phyloP scores from a whole-genome alignment of 2,797 vertebrate species.

The Sylvia borin region DNA sequence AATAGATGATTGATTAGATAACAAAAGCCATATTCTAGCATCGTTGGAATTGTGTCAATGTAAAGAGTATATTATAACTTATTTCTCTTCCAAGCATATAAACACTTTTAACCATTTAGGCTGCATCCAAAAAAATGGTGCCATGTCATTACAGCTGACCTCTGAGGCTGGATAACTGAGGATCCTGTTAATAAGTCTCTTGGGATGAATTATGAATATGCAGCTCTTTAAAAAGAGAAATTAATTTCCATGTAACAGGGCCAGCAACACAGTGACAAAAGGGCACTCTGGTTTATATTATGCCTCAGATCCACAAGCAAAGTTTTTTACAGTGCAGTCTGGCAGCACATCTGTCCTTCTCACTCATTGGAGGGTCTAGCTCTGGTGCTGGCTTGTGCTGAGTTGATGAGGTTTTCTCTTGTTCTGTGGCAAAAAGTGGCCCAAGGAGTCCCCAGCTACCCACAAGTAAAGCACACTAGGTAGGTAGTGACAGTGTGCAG shows the following conservation, averaged over 20 bases:
- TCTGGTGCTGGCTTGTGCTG: not conserved
- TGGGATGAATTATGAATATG: not conserved
- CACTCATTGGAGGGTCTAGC: not conserved
- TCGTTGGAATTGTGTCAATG: not conserved
- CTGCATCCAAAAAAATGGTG: not conserved
- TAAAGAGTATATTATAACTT: not conserved
- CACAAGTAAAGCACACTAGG: not conserved
- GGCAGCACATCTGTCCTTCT: accelerated
- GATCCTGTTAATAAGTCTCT: not conserved
- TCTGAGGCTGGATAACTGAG: not conserved
- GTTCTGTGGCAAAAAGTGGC: not conserved
- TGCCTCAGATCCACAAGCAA: not conserved
- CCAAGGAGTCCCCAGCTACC: not conserved
- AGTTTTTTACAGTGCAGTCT: not conserved
- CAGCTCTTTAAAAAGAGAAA: not conserved
- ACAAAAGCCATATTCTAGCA: not conserved
- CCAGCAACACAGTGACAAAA: not conserved
- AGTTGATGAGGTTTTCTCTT: not conserved
- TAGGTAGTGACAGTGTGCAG: not conserved
- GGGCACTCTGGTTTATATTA: not conserved
- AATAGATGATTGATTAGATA: not conserved
- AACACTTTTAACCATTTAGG: not conserved
- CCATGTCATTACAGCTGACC: not conserved
- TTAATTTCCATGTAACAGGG: not conserved
- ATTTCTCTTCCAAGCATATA: not conserved